Evolutionary conservation across 2,113 vertebrate species (phyloP).

Genomic region (Pomatostomus ruficeps): DNA sequence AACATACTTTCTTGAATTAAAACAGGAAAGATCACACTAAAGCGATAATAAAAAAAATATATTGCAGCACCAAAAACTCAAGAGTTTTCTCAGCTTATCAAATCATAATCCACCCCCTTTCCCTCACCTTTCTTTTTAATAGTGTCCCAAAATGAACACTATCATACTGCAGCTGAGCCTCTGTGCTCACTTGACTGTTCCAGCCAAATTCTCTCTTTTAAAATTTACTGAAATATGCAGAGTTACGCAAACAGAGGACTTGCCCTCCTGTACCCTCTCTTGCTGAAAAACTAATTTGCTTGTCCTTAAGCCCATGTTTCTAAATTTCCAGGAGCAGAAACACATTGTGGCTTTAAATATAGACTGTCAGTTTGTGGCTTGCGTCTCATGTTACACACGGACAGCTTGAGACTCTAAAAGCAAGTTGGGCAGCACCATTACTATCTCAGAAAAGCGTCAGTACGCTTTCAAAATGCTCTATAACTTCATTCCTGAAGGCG

Average conservation of each 20-base stretch:
- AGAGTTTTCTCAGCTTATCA: background rate
- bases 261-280: background rate
- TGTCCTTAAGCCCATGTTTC: background rate
- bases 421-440: constrained; percentile 15
- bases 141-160: background rate
- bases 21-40: background rate
- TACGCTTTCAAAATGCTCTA: background rate
- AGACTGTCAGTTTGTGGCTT: constrained; percentile 51
- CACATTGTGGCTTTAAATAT: constrained; percentile 63
- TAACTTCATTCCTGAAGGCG: background rate
- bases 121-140: background rate
- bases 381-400: constrained; percentile 58
- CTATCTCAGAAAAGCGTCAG: background rate
- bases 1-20: background rate
- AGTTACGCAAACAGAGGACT: background rate
- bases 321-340: constrained; percentile 38
- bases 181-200: background rate
- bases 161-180: background rate
- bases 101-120: background rate
- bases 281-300: background rate
- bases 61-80: background rate
- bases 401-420: background rate
- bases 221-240: background rate
- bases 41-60: background rate
- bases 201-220: background rate